phyloP scores from a whole-genome alignment of 2,888 invertebrate genomes.

The Ditula angustiorana region DNA sequence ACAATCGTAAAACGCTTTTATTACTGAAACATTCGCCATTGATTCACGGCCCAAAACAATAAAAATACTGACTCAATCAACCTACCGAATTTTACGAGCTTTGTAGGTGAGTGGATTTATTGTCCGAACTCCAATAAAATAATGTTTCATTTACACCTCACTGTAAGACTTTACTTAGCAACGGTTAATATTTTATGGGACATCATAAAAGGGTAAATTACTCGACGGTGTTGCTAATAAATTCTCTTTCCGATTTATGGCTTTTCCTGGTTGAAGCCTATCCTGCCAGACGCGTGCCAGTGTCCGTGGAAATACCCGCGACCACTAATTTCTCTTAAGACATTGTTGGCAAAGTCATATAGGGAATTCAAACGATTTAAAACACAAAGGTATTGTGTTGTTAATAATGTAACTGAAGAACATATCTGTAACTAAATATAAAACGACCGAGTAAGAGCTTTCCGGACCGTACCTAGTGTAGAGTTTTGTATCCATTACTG shows the following conservation, averaged over 20 bases:
- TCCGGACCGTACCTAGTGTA: too few relatives aligned
- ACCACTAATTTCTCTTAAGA: background rate
- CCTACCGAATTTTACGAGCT: constrained; percentile 77
- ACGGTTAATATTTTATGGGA: constrained; percentile 51
- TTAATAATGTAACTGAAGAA: too few relatives aligned
- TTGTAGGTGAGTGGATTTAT: constrained; percentile 80
- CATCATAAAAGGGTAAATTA: constrained; percentile 43
- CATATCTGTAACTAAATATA: too few relatives aligned
- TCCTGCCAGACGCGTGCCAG: background rate
- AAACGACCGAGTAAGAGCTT: too few relatives aligned
- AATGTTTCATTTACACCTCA: constrained; percentile 78
- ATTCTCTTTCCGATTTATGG: constrained; percentile 20
- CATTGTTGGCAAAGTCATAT: background rate
- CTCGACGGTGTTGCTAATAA: constrained; percentile 29
- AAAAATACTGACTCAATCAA: constrained; percentile 86
- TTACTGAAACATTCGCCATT: constrained; percentile 83
- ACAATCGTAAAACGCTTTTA: constrained; percentile 84
- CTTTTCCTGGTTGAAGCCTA: background rate
- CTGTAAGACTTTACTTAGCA: constrained; percentile 55
- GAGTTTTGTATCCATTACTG: too few relatives aligned
- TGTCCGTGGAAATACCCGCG: background rate
- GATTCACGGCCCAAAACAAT: constrained; percentile 83
- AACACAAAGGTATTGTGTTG: too few relatives aligned
- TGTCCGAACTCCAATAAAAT: constrained; percentile 71
- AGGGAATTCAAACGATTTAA: background rate